phyloP scores from a whole-genome alignment of 2,113 vertebrate genomes.

The Turnix velox region DNA sequence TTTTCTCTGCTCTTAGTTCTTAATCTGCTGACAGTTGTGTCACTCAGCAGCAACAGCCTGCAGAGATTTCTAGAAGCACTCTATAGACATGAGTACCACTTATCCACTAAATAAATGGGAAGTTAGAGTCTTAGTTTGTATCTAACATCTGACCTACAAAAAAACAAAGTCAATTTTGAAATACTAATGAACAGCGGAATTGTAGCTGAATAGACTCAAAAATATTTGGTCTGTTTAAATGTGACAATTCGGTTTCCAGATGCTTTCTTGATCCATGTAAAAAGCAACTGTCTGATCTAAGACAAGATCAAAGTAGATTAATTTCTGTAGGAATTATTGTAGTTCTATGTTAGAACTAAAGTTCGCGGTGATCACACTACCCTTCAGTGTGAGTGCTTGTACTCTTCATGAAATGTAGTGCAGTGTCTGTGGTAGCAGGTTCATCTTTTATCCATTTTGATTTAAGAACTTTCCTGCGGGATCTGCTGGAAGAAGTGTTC shows the following conservation, averaged over 20 bases:
- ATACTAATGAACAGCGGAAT: not conserved
- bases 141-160: not conserved
- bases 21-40: not conserved
- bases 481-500: not conserved
- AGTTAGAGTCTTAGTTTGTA: not conserved
- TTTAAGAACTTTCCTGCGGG: not conserved
- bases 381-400: not conserved
- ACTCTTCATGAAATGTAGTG: not conserved
- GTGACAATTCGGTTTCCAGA: not conserved
- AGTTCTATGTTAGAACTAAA: too few relatives aligned
- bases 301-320: not conserved
- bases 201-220: not conserved
- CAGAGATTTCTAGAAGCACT: not conserved
- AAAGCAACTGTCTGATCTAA: not conserved
- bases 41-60: not conserved
- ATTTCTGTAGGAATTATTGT: not conserved
- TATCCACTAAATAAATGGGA: not conserved
- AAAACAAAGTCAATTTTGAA: not conserved
- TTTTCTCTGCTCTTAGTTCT: not conserved
- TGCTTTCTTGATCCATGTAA: not conserved
- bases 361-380: not conserved
- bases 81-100: not conserved
- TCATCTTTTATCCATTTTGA: not conserved
- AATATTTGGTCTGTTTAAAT: not conserved
- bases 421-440: not conserved